phyloP scores from a whole-genome alignment of 1,140 invertebrate species.

The Gonatopus flavifemur region DNA sequence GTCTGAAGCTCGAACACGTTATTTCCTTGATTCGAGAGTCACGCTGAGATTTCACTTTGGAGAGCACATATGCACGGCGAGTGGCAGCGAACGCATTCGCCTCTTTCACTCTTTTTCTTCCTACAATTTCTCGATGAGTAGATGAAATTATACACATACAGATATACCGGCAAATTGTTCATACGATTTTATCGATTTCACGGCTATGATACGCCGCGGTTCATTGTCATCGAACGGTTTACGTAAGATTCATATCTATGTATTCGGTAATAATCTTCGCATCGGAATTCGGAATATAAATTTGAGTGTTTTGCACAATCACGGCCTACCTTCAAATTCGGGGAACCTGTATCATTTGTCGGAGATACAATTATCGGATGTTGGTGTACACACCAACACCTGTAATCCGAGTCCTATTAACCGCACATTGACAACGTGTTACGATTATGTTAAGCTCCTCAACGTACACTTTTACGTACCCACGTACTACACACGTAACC shows the following conservation, averaged over 20 bases:
- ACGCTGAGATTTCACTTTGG: conserved; percentile 26
- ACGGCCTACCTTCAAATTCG: too few relatives aligned
- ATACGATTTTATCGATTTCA: conserved; percentile 9
- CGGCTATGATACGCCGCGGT: not conserved
- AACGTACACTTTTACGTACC: too few relatives aligned
- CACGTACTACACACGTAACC: too few relatives aligned
- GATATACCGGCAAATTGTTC: conserved; percentile 6
- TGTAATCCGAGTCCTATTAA: too few relatives aligned
- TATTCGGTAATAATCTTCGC: too few relatives aligned
- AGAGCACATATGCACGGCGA: conserved; percentile 18
- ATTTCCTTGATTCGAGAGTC: not conserved
- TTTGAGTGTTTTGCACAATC: too few relatives aligned
- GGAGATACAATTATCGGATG: too few relatives aligned
- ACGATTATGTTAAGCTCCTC: conserved; percentile 29
- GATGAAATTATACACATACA: conserved; percentile 25
- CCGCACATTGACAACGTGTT: conserved; percentile 21
- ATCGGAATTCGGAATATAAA: too few relatives aligned
- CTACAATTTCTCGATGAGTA: not conserved
- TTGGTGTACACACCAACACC: too few relatives aligned
- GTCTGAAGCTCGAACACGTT: not conserved
- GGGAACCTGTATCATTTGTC: too few relatives aligned
- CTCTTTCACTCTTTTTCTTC: conserved; percentile 1
- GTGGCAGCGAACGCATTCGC: conserved; percentile 17
- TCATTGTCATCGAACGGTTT: not conserved
- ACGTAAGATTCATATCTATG: too few relatives aligned